phyloP scores from a whole-genome alignment of 1,140 invertebrate species.

The Hirudo medicinalis region DNA sequence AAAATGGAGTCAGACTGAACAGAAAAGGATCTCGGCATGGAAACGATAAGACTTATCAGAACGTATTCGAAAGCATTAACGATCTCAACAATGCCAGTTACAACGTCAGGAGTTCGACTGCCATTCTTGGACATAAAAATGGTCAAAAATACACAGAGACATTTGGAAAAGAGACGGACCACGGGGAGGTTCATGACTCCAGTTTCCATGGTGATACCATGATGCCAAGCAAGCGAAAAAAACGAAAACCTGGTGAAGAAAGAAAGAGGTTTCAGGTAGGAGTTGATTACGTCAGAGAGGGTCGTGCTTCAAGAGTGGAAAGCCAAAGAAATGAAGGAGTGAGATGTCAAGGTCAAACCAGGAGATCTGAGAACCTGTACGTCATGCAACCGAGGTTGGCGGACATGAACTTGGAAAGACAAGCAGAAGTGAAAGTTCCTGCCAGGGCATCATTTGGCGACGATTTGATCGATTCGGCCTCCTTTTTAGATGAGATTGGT shows the following conservation, averaged over 20 bases:
- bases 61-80: background rate
- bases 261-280: background rate
- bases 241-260: constrained; percentile 1
- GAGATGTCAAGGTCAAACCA: too few species aligned
- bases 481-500: constrained; percentile 1
- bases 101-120: background rate
- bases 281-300: too few species aligned
- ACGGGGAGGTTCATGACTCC: too few species aligned
- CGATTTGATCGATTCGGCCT: constrained; percentile 6
- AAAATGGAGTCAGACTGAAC: background rate
- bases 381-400: background rate
- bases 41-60: too few species aligned
- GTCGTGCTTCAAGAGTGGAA: too few species aligned
- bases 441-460: constrained; percentile 4
- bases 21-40: too few species aligned
- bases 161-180: too few species aligned
- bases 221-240: constrained; percentile 5
- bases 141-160: too few species aligned
- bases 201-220: background rate
- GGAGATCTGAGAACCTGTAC: too few species aligned
- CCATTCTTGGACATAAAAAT: background rate
- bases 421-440: background rate
- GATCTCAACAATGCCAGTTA: background rate
- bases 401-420: background rate
- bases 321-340: too few species aligned